Percentiles rank a stretch among this genome's conserved stretches.
These are phyloP conservation scores for Steinernema khuongi DNA, from an alignment of 1,140 invertebrate species.

Conservation along the genomic window DNA sequence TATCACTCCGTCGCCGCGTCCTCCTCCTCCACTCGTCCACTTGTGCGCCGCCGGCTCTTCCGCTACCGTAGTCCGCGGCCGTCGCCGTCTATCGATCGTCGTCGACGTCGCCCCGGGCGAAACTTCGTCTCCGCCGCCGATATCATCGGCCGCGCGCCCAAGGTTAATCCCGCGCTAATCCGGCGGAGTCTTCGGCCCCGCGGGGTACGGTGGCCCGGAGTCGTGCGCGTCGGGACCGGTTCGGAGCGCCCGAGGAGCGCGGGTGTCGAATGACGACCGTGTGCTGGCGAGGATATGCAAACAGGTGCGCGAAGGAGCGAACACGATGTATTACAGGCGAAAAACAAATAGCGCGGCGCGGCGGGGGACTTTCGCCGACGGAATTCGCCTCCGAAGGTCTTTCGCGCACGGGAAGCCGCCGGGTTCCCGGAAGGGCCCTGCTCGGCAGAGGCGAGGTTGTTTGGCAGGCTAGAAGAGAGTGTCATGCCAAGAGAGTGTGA, in stretches of 20 bases:
- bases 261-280: constrained; percentile 1
- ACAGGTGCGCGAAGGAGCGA: constrained; percentile 11
- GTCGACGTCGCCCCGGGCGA: constrained; percentile 8
- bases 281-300: constrained; percentile 14
- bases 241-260: neutral
- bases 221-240: constrained; percentile 7
- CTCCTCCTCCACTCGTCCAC: constrained; percentile 1
- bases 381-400: no score
- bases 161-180: constrained; percentile 7
- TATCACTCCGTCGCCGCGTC: neutral
- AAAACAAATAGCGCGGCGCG: constrained; percentile 1
- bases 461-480: no score
- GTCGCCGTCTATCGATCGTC: constrained; percentile 9
- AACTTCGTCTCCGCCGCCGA: neutral
- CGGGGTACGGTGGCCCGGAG: neutral
- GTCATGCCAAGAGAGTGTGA: no score
- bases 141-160: neutral
- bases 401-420: neutral
- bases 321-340: constrained; percentile 16
- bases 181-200: neutral
- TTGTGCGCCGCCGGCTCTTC: neutral
- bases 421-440: neutral
- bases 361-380: constrained; percentile 2
- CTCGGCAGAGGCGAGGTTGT: neutral
- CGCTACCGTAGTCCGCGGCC: neutral